phyloP scores from a whole-genome alignment of 1,140 invertebrate species.

The Trigoniulus corallinus region DNA sequence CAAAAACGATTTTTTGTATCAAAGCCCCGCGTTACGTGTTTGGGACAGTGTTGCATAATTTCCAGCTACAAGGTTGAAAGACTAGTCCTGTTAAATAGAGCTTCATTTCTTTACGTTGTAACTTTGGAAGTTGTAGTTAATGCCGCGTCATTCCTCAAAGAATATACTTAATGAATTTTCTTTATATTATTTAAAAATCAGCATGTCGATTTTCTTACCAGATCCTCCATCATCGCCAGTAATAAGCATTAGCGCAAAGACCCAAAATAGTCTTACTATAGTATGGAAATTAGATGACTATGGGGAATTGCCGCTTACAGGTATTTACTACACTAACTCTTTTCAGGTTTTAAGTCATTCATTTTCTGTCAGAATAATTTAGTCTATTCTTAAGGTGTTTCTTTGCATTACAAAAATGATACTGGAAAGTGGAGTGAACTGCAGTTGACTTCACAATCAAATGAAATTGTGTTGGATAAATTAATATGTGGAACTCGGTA shows the following conservation, averaged over 20 bases:
- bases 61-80: too few species aligned
- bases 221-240: background rate
- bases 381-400: conserved; percentile 32
- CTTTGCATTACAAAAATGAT: conserved; percentile 77
- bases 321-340: too few species aligned
- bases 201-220: background rate
- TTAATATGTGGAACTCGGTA: conserved; percentile 78
- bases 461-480: conserved; percentile 69
- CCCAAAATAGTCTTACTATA: background rate
- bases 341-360: background rate
- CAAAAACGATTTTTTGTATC: too few species aligned
- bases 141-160: too few species aligned
- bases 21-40: too few species aligned
- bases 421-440: conserved; percentile 68
- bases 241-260: background rate
- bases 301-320: background rate
- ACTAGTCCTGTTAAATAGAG: too few species aligned
- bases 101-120: too few species aligned
- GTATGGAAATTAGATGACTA: background rate
- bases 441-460: conserved; percentile 24
- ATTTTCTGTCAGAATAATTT: background rate
- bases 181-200: too few species aligned
- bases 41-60: too few species aligned
- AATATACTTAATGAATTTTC: too few species aligned
- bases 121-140: too few species aligned